Evolutionary conservation across 2,797 vertebrate genomes (phyloP), one percentile per base, ranked within the genome.

Genomic region (Brotula barbata): DNA sequence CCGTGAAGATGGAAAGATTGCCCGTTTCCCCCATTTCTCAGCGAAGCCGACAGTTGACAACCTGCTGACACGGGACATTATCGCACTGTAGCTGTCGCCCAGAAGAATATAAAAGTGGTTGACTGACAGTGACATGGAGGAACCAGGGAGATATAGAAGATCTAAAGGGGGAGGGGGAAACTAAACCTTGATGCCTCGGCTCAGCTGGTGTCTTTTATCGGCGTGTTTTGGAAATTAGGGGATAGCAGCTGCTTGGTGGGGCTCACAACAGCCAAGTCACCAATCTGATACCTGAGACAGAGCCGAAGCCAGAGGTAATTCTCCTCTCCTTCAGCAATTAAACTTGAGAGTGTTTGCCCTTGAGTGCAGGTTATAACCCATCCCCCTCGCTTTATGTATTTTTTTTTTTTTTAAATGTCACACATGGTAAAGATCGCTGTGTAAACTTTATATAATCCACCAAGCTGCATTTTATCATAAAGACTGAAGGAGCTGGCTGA

Each of bases 31-130:
- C 37, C 50, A 70, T 45, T 58, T 64, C 62, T 41, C 37, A 49
- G 59, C 41, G 56, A 58, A 59, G 75, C 64, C 71, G 68, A 58
- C 16, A 0, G 60, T 58, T 83, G 86, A 85, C 73, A 75, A 79
- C 68, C 47, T 60, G 71, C 77, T 77, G 73, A 68, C 61, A 13
- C 17, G 10, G 51, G 58, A 48, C 53, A 61, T 76, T 76, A 78
- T 73, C 43, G 58, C 53, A 46, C 47, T 40, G 45, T 37, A 57
- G 60, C 68, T 66, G 76, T 64, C 73, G 81, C 58, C n/a, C 39
- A 23, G 21, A 66, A 58, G 51, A 61, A 65, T 62, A 55, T 69
- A 47, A 69, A 71, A 57, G 63, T 21, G 65, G 66, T 34, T 69
- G 63, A 75, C 45, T 58, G 62, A 63, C 63, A 31, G 63, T 51